Evolutionary conservation across 2,888 invertebrate genomes (phyloP), one percentile per base, ranked within the genome.

Genomic region (Sphecodes monilicornis): DNA sequence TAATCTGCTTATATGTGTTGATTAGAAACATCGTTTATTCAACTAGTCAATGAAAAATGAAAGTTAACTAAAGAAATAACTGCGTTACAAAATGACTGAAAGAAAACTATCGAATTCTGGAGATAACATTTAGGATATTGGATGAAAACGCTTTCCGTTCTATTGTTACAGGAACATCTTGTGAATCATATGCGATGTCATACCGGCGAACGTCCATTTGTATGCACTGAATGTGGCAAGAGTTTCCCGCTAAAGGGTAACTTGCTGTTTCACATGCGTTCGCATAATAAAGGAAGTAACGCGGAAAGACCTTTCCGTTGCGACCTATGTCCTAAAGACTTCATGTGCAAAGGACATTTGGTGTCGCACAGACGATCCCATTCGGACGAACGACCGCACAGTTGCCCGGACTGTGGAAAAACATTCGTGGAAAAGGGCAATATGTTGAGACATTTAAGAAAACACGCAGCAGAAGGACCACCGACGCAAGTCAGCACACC

Each of bases 261-360:
- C 93, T 95, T 98, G 71, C 96, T 98, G 88, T 98, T 98, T 96
- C 98, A 98, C 94, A 97, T 98, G 95, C 96, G 98, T 82, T 98
- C 98, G 88, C 98, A 98, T 95, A 97, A 97, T 92, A 98, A 98
- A 93, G 96, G 96, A 50, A 96, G 96, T 89, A 96, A 96, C 86
- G 96, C 96, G 83, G 96, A 96, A 88, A 95, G 97, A 80, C 96
- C 96, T 2, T 98, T 97, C 95, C 96, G 97, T 77, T 98, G 98
- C 93, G 98, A 98, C 91, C 95, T 98, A 77, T 98, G 98, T 92
- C 97, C 97, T 69, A 98, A 98, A 94, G 97, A 97, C 94, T 98
- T 98, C 94, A 97, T 98, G 96, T 98, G 98, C 95, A 98, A 98
- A 96, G 98, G 98, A 95, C 98, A 98, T 94, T 95, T 98, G 90